Evolutionary conservation across 92 coral and sea anemone species (phyloP), one percentile per base, ranked within the genome.

Genomic region (Epizoanthus stellaris): DNA sequence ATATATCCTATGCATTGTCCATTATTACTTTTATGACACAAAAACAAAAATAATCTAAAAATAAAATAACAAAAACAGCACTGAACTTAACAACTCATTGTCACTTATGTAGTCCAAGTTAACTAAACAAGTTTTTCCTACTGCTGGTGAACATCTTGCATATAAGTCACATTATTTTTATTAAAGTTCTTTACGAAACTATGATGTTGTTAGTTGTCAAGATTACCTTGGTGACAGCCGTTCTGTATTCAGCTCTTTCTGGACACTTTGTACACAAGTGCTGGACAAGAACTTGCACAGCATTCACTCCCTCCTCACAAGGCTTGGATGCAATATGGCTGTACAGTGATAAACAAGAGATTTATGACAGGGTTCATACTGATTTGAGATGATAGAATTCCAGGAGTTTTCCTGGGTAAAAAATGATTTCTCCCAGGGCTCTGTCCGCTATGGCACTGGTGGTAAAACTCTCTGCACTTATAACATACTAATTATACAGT

Each of bases 191-290:
- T 23, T 23, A 23, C 25, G 25, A 23, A 23, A 23, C 25, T 23
- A 23, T 23, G 47, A 4, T 21, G 1, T 19, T 2, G 11, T 3
- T 13, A 23, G 17, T 75, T 25, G 42, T 40, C 52, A 62, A 15
- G 15, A 20, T 53, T 70, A 97, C 99, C 97, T 93, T 93, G 19
- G 97, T 95, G 45, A 94, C 98, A 25, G 90, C 89, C 40, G 65
- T 88, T 66, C 99, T 88, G 83, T 90, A 97, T 76, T 97, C 99
- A 12, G 98, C 95, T 73, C 94, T 92, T 45, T 97, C 99, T 11
- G 99, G 99, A 53, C 98, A 95, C 79, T 95, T 97, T 67, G 98
- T 97, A 68, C 98, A 97, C 40, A 97, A 90, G 64, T 95, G 97
- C 53, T 97, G 99, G 49, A 95, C 89, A 63, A 97, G 95, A 58